Conservation (phyloP, 2,113 vertebrate genomes). For the Pterocles orientalis region DNA sequence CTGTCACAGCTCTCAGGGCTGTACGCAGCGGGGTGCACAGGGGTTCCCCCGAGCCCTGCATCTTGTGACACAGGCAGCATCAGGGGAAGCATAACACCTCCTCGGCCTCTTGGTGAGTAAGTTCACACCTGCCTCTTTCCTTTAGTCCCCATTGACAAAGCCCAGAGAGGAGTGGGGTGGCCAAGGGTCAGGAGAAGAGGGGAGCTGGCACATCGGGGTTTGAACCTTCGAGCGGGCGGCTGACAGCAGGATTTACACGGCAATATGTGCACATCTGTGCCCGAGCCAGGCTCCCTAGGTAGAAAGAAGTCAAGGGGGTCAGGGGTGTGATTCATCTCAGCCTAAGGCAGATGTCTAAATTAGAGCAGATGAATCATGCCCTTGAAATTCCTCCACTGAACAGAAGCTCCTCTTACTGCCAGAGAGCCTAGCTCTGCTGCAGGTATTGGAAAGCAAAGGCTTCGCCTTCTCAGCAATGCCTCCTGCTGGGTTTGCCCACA, state of each 20-base stretch:
- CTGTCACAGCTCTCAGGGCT: neutral
- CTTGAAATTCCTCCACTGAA: neutral
- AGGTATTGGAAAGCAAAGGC: neutral
- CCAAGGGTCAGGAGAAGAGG: neutral
- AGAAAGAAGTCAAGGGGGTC: neutral
- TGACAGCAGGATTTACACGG: neutral
- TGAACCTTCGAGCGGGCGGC: rapidly evolving
- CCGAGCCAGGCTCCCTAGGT: neutral
- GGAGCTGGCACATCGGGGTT: rapidly evolving
- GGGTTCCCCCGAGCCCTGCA: neutral
- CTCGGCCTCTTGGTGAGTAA: neutral
- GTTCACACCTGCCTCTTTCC: neutral
- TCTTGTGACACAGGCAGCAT: neutral
- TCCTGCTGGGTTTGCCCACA: neutral
- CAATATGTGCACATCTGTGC: neutral
- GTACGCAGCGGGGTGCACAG: neutral
- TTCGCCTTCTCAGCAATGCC: neutral
- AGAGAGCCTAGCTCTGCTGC: neutral
- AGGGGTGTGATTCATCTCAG: neutral
- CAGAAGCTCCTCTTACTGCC: neutral
- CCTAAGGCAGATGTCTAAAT: neutral
- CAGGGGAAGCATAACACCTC: neutral
- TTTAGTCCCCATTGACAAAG: neutral
- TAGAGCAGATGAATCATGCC: neutral
- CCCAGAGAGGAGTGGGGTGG: neutral